A percentile compares a stretch with the other conserved stretches of the same genome.
These are phyloP conservation scores for Marasmarcha lunaedactyla DNA, from an alignment of 2,888 invertebrate species.

Conservation along the genomic window DNA sequence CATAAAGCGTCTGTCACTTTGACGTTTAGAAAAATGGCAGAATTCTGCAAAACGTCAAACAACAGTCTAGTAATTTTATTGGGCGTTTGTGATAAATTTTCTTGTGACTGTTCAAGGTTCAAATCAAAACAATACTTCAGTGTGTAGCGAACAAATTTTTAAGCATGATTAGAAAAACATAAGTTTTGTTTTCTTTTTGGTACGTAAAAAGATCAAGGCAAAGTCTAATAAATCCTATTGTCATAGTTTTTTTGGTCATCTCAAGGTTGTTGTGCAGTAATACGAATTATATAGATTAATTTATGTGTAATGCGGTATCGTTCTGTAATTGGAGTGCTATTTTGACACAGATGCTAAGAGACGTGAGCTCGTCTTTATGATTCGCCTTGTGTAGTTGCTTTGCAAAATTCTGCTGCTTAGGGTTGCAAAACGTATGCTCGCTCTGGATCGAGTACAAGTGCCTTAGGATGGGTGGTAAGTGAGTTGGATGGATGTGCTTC, in stretches of 20 bases:
- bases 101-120: not conserved
- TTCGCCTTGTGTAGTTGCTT: constrained; percentile 35
- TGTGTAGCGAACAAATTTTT: not conserved
- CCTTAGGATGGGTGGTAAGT: constrained; percentile 50
- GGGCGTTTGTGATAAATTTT: not conserved
- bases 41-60: no score
- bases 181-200: constrained; percentile 22
- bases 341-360: constrained; percentile 7
- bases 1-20: no score
- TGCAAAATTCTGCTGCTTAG: no score
- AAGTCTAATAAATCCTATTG: constrained; percentile 23
- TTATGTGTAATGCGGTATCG: constrained; percentile 25
- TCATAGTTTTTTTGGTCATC: constrained; percentile 35
- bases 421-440: no score
- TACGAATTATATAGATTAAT: constrained; percentile 25
- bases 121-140: not conserved
- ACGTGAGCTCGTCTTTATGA: constrained; percentile 20
- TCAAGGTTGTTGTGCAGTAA: constrained; percentile 43
- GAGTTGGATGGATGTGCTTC: not conserved
- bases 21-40: no score
- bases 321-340: constrained; percentile 5
- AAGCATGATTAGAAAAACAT: constrained; percentile 14
- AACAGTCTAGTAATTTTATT: not conserved
- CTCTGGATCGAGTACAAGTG: no score
- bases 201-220: constrained; percentile 30